Percentiles rank a stretch among this genome's conserved stretches.
These are phyloP conservation scores for Atta colombica DNA, from an alignment of 1,140 invertebrate species.

Conservation along the genomic window DNA sequence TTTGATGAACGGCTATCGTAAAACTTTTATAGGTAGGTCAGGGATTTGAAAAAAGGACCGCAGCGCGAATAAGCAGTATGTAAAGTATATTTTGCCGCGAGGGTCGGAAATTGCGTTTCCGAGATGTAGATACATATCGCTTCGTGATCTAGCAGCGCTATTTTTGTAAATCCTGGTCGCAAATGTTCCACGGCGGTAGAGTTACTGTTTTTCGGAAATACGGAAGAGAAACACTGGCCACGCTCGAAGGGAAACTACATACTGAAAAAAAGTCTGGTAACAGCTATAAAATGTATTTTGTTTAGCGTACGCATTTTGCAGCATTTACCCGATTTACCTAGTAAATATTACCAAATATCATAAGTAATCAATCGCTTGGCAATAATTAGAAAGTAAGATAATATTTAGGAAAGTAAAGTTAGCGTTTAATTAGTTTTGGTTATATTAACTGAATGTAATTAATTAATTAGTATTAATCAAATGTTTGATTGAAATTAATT, in stretches of 20 bases:
- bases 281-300: too few species aligned
- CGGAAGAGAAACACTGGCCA: conserved; percentile 4
- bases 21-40: conserved; percentile 22
- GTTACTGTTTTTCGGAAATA: conserved; percentile 26
- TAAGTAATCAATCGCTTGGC: too few species aligned
- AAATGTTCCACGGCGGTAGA: conserved; percentile 24
- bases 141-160: conserved; percentile 33
- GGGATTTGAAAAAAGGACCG: conserved; percentile 26
- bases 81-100: conserved; percentile 31
- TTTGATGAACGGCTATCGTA: background rate
- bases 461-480: too few species aligned
- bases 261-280: background rate
- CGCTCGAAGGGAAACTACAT: background rate
- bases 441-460: too few species aligned
- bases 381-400: too few species aligned
- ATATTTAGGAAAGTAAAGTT: too few species aligned
- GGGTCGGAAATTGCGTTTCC: conserved; percentile 49
- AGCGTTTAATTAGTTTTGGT: too few species aligned
- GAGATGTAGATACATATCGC: conserved; percentile 35
- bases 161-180: conserved; percentile 48
- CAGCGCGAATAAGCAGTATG: background rate
- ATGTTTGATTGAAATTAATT: too few species aligned
- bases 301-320: too few species aligned
- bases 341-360: too few species aligned
- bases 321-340: too few species aligned